Evolutionary conservation across 2,113 vertebrate species (phyloP), one percentile per base, ranked within the genome.

Genomic region (Scolopax mira): DNA sequence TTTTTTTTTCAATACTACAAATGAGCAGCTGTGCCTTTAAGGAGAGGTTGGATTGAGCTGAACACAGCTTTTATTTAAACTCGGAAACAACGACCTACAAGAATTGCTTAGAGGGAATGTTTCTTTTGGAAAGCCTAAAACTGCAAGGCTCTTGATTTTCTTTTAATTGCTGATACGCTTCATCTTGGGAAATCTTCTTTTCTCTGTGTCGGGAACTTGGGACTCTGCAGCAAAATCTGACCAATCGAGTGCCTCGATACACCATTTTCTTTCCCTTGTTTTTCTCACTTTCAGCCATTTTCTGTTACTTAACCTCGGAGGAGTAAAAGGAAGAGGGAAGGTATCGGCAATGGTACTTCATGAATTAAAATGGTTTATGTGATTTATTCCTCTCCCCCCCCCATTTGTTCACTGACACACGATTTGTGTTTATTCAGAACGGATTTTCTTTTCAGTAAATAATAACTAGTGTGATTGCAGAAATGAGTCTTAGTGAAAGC

Each of bases 141-240:
- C 4, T 13, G 14, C 7, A 30, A 19, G 41, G 9, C 3, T 10
- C 4, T 5, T 7, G 4, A 1, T 58, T 46, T 42, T 39, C 11
- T 44, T 2, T 9, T 31, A 39, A 12, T 1, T 58, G 16, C 31
- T 35, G 21, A 6, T 23, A 8, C 1, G 0, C 4, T 62, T 70
- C 4, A 4, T 55, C 7, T 79, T 16, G 8, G 17, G 17, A 71
- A 74, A 25, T 42, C 2, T 80, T 89, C 35, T 31, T 55, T 57
- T 69, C 52, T 78, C 41, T 23, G 13, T 57, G 52, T 79, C n/a
- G 49, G 44, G 42, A 64, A 49, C 49, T 66, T 12, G 33, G 58
- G 62, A 67, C 77, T 85, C 95, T 96, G 96, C 96, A 96, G 90
- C 96, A 97, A 97, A 97, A 97, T 94, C 88, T 24, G 90, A 61